Base-by-base conservation (phyloP, 2,113 vertebrate species). In the Neogobius melanostomus region DNA sequence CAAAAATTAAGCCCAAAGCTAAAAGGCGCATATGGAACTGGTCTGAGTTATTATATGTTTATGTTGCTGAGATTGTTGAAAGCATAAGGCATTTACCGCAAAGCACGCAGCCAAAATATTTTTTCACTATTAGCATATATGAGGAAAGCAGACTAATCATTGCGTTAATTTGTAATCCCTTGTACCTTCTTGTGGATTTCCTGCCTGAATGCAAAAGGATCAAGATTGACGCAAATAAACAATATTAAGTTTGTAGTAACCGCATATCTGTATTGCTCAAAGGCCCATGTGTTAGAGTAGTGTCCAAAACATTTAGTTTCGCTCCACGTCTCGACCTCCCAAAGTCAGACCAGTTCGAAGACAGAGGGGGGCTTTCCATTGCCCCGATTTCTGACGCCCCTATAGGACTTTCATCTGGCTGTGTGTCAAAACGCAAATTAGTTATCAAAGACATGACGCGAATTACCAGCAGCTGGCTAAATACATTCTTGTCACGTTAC, bases 51-150 rank as follows among this genome's bases (percentile, higher is more conserved):
- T 51, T 11, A 12, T 14, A 7, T 36, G 36, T 60, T 43, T 60
- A 10, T 60, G 53, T 17, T 56, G 10, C 53, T 54, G n/a, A 54
- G n/a, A 54, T n/a, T 54, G 15, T 54, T 21, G 17, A 15, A 43
- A 60, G 28, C 43, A 43, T 36, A 11, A 51, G 15, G 12, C 49
- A 51, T 11, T 15, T 5, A 51, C 49, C 49, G 11, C 49, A 43
- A 60, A 60, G 36, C 36, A 60, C 43, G 57, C 36, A 43, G 57
- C 57, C 57, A 60, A 60, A 60, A 60, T 43, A 60, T 42, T 14
- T 11, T 60, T 60, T 42, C 12, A 43, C 7, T 36, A 43, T 60
- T 42, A 60, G 28, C 57, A 60, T 60, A 60, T 60, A 36, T 14
- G 36, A 60, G 57, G 36, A 15, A 36, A 42, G 10, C 7, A 14